These are phyloP conservation scores for Idaea aversata DNA, from an alignment of 2,888 invertebrate species.

Conservation along the genomic window DNA sequence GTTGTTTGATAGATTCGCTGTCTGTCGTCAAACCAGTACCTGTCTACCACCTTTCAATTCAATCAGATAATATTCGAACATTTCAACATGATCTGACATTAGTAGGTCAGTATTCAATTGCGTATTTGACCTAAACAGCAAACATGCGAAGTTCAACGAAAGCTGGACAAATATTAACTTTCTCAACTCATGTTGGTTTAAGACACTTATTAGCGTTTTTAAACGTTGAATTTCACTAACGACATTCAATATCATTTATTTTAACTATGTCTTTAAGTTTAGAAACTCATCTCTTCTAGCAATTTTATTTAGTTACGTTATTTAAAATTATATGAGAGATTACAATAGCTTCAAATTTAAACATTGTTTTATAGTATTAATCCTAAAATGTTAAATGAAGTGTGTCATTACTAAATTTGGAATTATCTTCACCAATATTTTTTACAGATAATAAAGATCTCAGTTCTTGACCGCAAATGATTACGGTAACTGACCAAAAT, in stretches of 20 bases:
- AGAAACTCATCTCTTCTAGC: too few relatives aligned
- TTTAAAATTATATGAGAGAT: not conserved
- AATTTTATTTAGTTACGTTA: too few relatives aligned
- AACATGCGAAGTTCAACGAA: not conserved
- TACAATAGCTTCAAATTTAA: not conserved
- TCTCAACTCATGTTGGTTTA: not conserved
- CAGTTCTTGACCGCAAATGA: constrained; percentile 1
- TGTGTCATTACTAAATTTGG: not conserved
- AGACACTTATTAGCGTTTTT: not conserved
- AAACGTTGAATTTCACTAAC: not conserved
- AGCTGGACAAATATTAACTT: not conserved
- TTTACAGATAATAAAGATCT: constrained; percentile 2
- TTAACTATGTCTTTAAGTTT: not conserved
- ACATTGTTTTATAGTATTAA: not conserved
- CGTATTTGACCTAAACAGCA: not conserved
- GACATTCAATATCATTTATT: not conserved
- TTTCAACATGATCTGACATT: not conserved
- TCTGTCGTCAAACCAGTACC: not conserved
- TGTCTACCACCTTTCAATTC: not conserved
- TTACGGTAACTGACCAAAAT: not conserved
- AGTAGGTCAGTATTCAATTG: not conserved
- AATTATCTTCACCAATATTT: not conserved
- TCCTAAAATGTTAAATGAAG: too few relatives aligned
- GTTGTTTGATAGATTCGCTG: not conserved
- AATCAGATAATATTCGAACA: constrained; percentile 2